Evolutionary conservation across 2,888 invertebrate genomes (phyloP), one percentile per base, ranked within the genome.

Genomic region (Pyrrhia umbra): DNA sequence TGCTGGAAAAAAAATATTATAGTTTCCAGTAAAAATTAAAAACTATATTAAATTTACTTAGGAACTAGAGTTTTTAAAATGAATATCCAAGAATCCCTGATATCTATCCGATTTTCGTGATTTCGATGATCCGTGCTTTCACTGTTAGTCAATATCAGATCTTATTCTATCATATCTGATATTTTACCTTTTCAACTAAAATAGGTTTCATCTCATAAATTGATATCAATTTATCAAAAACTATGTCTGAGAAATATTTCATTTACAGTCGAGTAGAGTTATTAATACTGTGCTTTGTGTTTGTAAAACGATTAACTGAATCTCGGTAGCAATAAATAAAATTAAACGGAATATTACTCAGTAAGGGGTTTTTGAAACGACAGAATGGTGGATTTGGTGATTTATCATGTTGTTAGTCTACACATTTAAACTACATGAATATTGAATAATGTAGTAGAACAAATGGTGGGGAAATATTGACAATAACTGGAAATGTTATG

Each of bases 381-480:
- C 80, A 84, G 73, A 64, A 66, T 68, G 77, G 72, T 80, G 81
- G 81, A 87, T 85, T 84, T 75, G 62, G 77, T 75, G 77, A 88
- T 89, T 88, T 88, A 88, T 87, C 72, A 76, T 56, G 68, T 70
- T 81, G 78, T 79, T 80, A 79, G 79, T 70, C 79, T 81, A 76
- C 69, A 75, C 80, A 77, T 79, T 82, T 77, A 79, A 77, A 83
- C 67, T 71, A 77, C 74, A 77, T 68, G 64, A 75, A 73, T 81
- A 76, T 81, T 70, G 67, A 68, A 68, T 72, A 69, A 61, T 62
- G 68, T 65, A 54, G 72, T 77, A 61, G 74, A 81, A 75, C 80
- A 82, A 89, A 89, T 86, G 85, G 80, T 60, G 77, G 69, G 86
- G 83, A 86, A 88, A 86, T 81, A 79, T 80, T 83, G 81, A 75